Evolutionary conservation across 2,797 vertebrate genomes (phyloP).

Genomic region (Gila robusta): DNA sequence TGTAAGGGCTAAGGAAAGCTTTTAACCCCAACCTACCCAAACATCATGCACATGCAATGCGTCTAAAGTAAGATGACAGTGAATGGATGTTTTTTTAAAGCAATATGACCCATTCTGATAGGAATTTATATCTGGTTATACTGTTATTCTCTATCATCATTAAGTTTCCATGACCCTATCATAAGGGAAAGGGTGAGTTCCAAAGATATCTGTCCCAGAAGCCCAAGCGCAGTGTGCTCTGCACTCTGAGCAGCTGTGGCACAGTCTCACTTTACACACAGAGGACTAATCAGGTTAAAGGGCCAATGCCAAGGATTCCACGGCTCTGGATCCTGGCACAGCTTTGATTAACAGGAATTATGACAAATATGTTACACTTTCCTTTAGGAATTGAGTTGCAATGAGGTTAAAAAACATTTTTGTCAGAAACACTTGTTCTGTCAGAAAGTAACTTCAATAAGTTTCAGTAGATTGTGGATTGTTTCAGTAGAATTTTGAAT

Average conservation of each 20-base stretch:
- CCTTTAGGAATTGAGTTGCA: not conserved
- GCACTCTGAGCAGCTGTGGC: constrained; percentile 56
- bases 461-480: not conserved
- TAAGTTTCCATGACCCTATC: constrained; percentile 4
- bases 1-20: not conserved
- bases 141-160: not conserved
- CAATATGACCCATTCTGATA: not conserved
- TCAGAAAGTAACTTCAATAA: not conserved
- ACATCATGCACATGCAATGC: not conserved
- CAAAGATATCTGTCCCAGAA: constrained; percentile 60
- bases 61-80: not conserved
- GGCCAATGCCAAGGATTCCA: constrained; percentile 58
- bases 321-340: constrained; percentile 36
- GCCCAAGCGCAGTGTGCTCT: constrained; percentile 29
- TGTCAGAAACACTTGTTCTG: not conserved
- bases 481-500: not conserved
- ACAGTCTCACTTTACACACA: constrained; percentile 62
- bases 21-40: not conserved
- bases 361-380: not conserved
- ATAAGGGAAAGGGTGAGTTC: constrained; percentile 47
- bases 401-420: not conserved
- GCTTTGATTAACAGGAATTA: constrained; percentile 30
- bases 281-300: constrained; percentile 58
- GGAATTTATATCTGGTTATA: not conserved
- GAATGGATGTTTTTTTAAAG: not conserved